Percentiles rank a stretch among this genome's conserved stretches.
Evolutionary conservation across 2,113 vertebrate genomes (phyloP).

Genomic region (Phasianus colchicus): DNA sequence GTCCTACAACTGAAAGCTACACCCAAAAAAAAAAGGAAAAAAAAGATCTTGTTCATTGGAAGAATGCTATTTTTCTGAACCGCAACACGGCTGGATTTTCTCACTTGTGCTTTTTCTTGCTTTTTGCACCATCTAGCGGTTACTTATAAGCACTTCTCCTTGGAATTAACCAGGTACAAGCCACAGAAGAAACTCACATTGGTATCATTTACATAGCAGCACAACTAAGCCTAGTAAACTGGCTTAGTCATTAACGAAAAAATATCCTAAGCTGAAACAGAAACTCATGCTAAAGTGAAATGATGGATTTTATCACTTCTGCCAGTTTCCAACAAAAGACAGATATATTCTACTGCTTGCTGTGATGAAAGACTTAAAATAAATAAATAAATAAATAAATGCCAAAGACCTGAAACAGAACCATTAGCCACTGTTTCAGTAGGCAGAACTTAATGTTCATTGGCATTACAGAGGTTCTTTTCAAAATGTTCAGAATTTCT

Average conservation of each 20-base stretch:
- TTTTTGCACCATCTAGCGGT: slow-evolving; percentile 72
- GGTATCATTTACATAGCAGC: too few relatives aligned
- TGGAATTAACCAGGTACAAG: rapidly evolving
- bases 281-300: neutral
- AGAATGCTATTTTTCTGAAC: neutral
- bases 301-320: neutral
- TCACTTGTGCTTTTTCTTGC: neutral
- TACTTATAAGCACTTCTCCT: neutral
- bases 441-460: neutral
- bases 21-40: neutral
- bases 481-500: neutral
- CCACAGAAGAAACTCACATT: neutral
- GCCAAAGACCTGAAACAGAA: neutral
- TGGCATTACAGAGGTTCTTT: neutral
- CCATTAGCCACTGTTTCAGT: neutral
- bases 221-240: neutral
- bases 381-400: neutral
- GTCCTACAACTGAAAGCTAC: neutral
- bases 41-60: neutral
- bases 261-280: rapidly evolving
- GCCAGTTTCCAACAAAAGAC: rapidly evolving
- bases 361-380: neutral
- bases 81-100: neutral
- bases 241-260: neutral
- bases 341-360: neutral